These are phyloP conservation scores for Oscheius sp. DNA, from an alignment of 2,888 invertebrate genomes.

Conservation along the genomic window DNA sequence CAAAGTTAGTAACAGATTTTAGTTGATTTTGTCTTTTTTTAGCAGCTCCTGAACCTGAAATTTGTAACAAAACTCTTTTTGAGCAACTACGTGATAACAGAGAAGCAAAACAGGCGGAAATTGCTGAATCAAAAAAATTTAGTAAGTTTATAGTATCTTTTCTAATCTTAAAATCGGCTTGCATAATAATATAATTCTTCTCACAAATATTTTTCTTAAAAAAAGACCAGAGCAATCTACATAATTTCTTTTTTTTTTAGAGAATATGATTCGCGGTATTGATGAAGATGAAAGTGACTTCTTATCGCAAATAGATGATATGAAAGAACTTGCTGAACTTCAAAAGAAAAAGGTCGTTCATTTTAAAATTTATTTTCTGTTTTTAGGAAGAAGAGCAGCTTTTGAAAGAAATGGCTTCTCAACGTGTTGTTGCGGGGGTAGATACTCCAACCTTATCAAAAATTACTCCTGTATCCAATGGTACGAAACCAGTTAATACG, in stretches of 20 bases:
- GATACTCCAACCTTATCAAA: conserved; percentile 20
- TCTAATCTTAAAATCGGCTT: background rate
- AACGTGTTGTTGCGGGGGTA: conserved; percentile 30
- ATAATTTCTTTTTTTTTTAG: conserved; percentile 70
- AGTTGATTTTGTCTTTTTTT: background rate
- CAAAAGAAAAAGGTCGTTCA: conserved; percentile 39
- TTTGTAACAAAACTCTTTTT: conserved; percentile 86
- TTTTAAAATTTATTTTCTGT: background rate
- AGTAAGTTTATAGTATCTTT: conserved; percentile 80
- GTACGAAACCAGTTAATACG: conserved; percentile 38
- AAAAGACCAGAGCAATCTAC: too few relatives aligned
- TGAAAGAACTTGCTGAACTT: conserved; percentile 48
- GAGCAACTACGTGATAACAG: conserved; percentile 92
- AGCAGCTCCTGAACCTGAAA: conserved; percentile 88
- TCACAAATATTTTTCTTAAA: background rate
- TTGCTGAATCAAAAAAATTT: conserved; percentile 92
- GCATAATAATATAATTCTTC: too few relatives aligned
- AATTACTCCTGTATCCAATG: conserved; percentile 30
- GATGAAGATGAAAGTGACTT: conserved; percentile 97
- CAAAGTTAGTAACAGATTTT: conserved; percentile 76
- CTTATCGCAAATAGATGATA: conserved; percentile 82
- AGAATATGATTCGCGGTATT: conserved; percentile 81
- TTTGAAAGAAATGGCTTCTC: conserved; percentile 49
- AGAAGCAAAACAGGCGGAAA: conserved; percentile 88
- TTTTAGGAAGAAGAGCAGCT: conserved; percentile 56